Conservation (phyloP, 2,797 vertebrate genomes). For the Arctocebus calabarensis region DNA sequence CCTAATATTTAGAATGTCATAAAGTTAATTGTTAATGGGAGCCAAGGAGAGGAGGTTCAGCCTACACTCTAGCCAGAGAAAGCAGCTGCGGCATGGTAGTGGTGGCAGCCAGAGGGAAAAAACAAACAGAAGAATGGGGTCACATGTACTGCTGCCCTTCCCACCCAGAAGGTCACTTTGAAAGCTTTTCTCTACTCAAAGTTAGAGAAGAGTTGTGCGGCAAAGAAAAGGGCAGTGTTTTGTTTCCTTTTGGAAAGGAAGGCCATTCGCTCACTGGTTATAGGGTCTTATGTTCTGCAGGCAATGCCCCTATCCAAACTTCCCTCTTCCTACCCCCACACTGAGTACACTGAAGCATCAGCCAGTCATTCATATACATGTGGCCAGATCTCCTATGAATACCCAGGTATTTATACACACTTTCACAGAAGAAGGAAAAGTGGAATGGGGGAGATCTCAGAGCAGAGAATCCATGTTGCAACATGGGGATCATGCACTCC, state of each 20-base stretch:
- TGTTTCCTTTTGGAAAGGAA: conserved; percentile 51
- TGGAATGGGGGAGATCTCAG: not conserved
- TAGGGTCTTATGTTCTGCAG: not conserved
- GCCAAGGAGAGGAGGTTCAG: not conserved
- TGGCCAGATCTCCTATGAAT: conserved; percentile 48
- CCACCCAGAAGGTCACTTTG: conserved; percentile 71
- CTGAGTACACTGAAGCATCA: conserved; percentile 28
- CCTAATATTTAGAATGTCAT: conserved; percentile 52
- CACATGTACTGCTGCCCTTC: not conserved
- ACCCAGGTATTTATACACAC: conserved; percentile 54
- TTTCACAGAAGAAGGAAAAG: conserved; percentile 43
- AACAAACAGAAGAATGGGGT: conserved; percentile 18
- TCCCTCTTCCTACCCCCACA: not conserved
- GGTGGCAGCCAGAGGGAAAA: conserved; percentile 59
- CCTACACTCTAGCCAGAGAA: conserved; percentile 48
- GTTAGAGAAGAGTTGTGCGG: conserved; percentile 19
- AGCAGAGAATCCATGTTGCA: not conserved
- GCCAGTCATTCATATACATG: conserved; percentile 9
- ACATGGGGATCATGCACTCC: conserved; percentile 72
- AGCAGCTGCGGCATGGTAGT: conserved; percentile 59
- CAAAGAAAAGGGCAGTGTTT: not conserved
- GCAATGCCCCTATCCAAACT: not conserved
- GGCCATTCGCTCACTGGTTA: not conserved
- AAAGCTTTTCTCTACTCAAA: conserved; percentile 42
- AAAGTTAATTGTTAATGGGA: conserved; percentile 51